Evolutionary conservation across 2,888 invertebrate species (phyloP).

Genomic region (Ametastegia equiseti): DNA sequence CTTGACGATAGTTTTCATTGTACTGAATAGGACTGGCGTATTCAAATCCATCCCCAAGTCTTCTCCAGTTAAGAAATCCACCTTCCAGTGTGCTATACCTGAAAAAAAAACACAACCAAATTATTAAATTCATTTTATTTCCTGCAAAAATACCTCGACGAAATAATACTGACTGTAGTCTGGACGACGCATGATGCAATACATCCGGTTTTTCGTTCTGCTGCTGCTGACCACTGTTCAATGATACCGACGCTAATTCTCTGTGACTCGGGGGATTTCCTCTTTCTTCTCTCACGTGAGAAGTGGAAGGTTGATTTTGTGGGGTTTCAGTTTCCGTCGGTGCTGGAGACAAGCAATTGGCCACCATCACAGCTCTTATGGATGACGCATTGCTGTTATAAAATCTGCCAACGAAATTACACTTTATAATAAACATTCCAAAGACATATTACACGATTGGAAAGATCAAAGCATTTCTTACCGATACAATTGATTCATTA

Average conservation of each 20-base stretch:
- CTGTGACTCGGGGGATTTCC: conserved; percentile 79
- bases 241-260: conserved; percentile 73
- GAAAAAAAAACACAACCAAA: conserved; percentile 23
- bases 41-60: conserved; percentile 75
- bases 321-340: conserved; percentile 66
- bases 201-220: conserved; percentile 67
- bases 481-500: conserved; percentile 83
- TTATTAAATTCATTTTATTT: conserved; percentile 22
- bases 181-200: conserved; percentile 71
- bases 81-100: conserved; percentile 72
- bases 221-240: conserved; percentile 54
- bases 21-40: conserved; percentile 81
- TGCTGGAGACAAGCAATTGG: conserved; percentile 80
- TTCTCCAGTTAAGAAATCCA: conserved; percentile 73
- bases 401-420: conserved; percentile 76
- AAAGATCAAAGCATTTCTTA: conserved; percentile 58
- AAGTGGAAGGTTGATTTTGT: conserved; percentile 65
- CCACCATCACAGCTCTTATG: conserved; percentile 86
- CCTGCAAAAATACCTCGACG: neutral
- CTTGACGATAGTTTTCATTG: conserved; percentile 81
- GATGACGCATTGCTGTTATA: conserved; percentile 90
- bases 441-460: neutral
- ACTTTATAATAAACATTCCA: neutral
- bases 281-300: conserved; percentile 69
- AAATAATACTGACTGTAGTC: conserved; percentile 68